Conservation (phyloP, 2,888 invertebrate species). For the Dichetophora obliterata region DNA sequence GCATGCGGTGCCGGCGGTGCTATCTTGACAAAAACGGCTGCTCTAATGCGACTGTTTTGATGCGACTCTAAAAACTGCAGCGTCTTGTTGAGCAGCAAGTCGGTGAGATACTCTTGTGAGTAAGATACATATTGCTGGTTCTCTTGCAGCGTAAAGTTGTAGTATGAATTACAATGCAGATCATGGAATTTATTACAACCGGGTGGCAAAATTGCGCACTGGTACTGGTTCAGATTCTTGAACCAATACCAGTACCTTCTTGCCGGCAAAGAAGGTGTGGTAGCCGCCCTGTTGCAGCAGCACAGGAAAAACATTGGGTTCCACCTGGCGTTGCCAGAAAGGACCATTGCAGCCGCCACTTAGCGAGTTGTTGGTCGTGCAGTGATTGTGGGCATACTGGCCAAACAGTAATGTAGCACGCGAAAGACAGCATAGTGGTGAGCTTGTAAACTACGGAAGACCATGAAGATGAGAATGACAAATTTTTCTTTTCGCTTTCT, state of each 20-base stretch:
- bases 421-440: conserved; percentile 92
- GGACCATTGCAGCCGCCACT: conserved; percentile 82
- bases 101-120: conserved; percentile 83
- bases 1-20: no score
- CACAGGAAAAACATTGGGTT: conserved; percentile 79
- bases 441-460: conserved; percentile 79
- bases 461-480: conserved; percentile 7
- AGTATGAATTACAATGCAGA: conserved; percentile 94
- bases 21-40: no score
- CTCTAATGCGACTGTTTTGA: neutral
- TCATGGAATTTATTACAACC: conserved; percentile 93
- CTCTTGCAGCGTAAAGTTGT: conserved; percentile 87
- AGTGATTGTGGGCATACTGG: conserved; percentile 85
- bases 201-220: conserved; percentile 76
- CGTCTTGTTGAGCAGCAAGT: conserved; percentile 75
- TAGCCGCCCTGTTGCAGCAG: conserved; percentile 78
- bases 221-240: conserved; percentile 89
- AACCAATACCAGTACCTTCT: no score
- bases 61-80: conserved; percentile 53
- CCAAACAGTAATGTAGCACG: conserved; percentile 90
- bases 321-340: conserved; percentile 77
- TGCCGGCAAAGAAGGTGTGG: conserved; percentile 91
- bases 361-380: conserved; percentile 82
- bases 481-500: neutral
- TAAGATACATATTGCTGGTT: conserved; percentile 80